These are phyloP conservation scores for Alfaro cultratus DNA, from an alignment of 2,797 vertebrate species.

Conservation along the genomic window DNA sequence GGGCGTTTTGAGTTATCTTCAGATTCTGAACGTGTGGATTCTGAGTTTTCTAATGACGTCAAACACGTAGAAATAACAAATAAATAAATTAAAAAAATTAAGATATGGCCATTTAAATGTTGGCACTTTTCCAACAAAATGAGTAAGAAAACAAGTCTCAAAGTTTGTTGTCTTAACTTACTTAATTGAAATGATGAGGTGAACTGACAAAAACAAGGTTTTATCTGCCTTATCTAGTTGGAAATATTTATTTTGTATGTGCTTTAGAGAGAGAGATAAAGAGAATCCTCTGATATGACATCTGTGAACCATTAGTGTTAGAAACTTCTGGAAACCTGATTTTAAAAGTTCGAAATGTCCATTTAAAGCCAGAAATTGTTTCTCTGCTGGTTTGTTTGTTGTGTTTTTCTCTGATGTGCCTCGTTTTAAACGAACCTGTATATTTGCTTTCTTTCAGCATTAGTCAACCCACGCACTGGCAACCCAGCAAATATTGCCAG, in stretches of 20 bases:
- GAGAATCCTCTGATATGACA: neutral
- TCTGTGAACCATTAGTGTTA: neutral
- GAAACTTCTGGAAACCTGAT: neutral
- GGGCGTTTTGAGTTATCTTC: too few species aligned
- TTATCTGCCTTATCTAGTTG: too few species aligned
- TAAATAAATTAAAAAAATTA: too few species aligned
- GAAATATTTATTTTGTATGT: neutral
- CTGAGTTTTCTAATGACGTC: too few species aligned
- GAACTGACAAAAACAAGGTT: too few species aligned
- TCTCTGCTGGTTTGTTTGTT: neutral
- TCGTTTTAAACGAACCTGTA: neutral
- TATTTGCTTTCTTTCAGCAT: constrained; percentile 7
- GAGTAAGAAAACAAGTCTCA: too few species aligned
- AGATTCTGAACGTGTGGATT: too few species aligned
- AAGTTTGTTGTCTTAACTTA: too few species aligned
- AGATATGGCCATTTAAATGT: too few species aligned
- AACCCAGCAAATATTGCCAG: constrained; percentile 25
- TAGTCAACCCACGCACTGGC: constrained; percentile 1
- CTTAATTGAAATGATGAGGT: too few species aligned
- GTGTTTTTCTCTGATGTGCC: neutral
- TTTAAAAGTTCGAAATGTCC: neutral
- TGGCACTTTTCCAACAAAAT: too few species aligned
- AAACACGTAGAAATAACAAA: too few species aligned
- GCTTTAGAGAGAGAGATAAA: neutral
- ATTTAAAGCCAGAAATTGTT: neutral